phyloP scores from a whole-genome alignment of 2,797 vertebrate species.

The Clarias pachynema region DNA sequence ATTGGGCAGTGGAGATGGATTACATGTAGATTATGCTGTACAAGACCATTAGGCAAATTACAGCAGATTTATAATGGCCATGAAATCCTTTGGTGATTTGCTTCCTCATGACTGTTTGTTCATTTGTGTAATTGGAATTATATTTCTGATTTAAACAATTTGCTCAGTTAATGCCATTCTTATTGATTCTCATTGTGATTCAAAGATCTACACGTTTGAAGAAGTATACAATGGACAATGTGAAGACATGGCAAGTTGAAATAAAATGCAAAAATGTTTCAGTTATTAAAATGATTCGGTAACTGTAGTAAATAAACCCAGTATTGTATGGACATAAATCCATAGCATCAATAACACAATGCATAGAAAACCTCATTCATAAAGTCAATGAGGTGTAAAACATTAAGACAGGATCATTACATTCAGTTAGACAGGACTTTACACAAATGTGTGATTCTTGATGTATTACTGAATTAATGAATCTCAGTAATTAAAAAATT shows the following conservation, averaged over 20 bases:
- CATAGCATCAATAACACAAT: background rate
- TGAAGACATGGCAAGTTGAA: background rate
- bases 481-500: background rate
- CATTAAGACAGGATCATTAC: background rate
- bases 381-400: background rate
- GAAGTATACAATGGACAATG: background rate
- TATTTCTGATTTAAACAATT: background rate
- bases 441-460: background rate
- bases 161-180: background rate
- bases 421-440: background rate
- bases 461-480: background rate
- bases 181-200: background rate
- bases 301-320: background rate
- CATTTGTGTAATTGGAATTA: background rate
- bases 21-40: background rate
- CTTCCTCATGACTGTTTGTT: background rate
- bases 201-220: background rate
- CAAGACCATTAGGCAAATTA: background rate
- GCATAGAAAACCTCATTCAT: background rate
- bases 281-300: background rate
- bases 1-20: background rate
- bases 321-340: background rate
- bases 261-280: background rate
- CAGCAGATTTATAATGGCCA: background rate
- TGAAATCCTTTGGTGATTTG: background rate